Evolutionary conservation across 2,113 vertebrate genomes (phyloP).

Genomic region (Pyxicephalus adspersus): DNA sequence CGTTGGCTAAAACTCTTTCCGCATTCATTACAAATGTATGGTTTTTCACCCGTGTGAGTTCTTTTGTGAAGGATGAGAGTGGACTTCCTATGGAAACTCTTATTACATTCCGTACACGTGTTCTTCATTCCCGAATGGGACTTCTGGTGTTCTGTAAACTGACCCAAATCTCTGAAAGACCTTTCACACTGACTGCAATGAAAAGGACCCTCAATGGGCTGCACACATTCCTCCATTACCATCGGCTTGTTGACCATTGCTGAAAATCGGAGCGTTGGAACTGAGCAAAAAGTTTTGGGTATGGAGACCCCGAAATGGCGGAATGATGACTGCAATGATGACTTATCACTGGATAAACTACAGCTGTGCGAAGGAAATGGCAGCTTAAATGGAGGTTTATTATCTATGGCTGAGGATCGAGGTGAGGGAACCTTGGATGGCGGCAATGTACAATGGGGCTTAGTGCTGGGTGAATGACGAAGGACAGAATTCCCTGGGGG

Average conservation of each 20-base stretch:
- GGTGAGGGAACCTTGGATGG: not conserved
- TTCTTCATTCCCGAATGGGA: not conserved
- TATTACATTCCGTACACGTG: conserved; percentile 17
- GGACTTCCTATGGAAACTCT: conserved; percentile 18
- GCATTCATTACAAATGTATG: conserved; percentile 37
- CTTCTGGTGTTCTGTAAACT: conserved; percentile 10
- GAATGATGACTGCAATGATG: not conserved
- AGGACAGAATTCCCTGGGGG: not conserved
- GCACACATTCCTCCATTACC: not conserved
- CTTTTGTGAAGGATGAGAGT: conserved; percentile 42
- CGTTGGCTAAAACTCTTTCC: conserved; percentile 32
- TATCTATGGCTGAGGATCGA: not conserved
- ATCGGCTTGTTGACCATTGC: too few species aligned
- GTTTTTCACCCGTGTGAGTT: conserved; percentile 44
- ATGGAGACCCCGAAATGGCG: not conserved
- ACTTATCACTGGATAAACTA: not conserved
- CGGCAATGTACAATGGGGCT: not conserved
- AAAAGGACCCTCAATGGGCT: not conserved
- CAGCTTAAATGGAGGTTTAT: not conserved
- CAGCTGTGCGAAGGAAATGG: not conserved
- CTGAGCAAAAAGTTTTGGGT: too few species aligned
- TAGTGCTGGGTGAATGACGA: not conserved
- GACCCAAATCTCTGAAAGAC: not conserved
- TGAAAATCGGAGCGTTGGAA: not conserved
- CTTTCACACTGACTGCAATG: conserved; percentile 16